These are phyloP conservation scores for Alcis repandata DNA, from an alignment of 2,888 invertebrate species.

Conservation along the genomic window DNA sequence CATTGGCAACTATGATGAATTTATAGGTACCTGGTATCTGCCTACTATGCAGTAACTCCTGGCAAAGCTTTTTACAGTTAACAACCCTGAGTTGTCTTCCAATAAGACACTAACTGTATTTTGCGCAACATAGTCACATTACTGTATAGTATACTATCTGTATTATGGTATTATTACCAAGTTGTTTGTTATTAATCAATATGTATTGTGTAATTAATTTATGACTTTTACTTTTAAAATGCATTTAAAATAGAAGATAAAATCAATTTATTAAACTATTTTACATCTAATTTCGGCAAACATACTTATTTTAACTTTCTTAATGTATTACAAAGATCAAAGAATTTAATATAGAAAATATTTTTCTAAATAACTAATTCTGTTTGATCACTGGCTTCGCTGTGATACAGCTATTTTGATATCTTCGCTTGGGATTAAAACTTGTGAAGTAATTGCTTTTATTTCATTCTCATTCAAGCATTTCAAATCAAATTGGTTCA, in stretches of 20 bases:
- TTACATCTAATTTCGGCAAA: background rate
- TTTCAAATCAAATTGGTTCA: conserved; percentile 83
- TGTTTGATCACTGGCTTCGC: conserved; percentile 29
- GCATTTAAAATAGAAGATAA: no score
- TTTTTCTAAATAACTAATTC: background rate
- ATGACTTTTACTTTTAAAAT: background rate
- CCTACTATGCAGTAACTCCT: no score
- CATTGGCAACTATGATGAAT: no score
- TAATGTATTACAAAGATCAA: background rate
- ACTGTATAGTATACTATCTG: background rate
- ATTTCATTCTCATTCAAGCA: conserved; percentile 78
- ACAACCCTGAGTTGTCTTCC: no score
- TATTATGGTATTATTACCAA: background rate
- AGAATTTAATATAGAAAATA: background rate
- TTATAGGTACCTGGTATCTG: no score
- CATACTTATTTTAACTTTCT: background rate
- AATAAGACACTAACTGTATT: no score
- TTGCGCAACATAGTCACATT: no score
- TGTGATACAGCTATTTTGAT: conserved; percentile 69
- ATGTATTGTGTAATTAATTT: no score
- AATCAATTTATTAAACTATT: no score
- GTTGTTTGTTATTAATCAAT: no score
- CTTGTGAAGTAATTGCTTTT: conserved; percentile 83
- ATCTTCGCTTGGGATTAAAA: conserved; percentile 85
- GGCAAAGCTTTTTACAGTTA: no score